phyloP scores from a whole-genome alignment of 2,797 vertebrate genomes.

The Echeneis naucrates region DNA sequence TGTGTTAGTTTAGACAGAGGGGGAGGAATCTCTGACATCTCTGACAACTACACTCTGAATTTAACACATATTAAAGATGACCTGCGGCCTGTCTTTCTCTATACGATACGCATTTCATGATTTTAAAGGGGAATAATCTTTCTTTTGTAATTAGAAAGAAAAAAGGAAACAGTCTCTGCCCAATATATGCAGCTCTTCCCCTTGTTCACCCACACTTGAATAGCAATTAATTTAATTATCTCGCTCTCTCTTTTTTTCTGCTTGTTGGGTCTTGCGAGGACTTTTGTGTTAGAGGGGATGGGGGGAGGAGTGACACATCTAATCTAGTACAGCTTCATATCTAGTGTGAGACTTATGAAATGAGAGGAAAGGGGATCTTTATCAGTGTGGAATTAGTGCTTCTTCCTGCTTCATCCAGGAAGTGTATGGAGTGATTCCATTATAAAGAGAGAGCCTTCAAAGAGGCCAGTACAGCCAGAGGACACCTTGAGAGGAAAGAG shows the following conservation, averaged over 20 bases:
- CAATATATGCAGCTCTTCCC: conserved; percentile 86
- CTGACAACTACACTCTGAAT: conserved; percentile 74
- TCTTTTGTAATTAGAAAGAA: conserved; percentile 87
- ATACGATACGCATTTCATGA: conserved; percentile 86
- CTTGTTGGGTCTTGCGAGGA: conserved; percentile 70
- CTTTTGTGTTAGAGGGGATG: conserved; percentile 74
- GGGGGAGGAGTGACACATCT: conserved; percentile 91
- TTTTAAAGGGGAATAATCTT: conserved; percentile 88
- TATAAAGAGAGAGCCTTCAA: conserved; percentile 90
- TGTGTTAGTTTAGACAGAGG: conserved; percentile 62
- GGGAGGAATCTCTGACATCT: conserved; percentile 67
- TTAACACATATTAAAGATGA: conserved; percentile 84
- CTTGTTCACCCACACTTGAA: conserved; percentile 85
- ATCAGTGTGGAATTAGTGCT: conserved; percentile 96
- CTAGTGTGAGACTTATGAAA: conserved; percentile 96
- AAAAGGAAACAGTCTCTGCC: conserved; percentile 83
- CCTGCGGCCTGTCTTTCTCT: conserved; percentile 86
- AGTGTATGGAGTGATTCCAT: conserved; percentile 95
- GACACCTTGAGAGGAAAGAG: conserved; percentile 98
- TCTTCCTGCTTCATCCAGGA: conserved; percentile 88
- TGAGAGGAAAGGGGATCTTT: conserved; percentile 96
- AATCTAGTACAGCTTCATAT: conserved; percentile 95
- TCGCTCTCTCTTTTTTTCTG: conserved; percentile 23
- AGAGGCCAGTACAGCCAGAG: conserved; percentile 91
- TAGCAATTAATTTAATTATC: conserved; percentile 95